Percentiles rank a stretch among this genome's conserved stretches.
Conservation (phyloP, 2,797 vertebrate species). For the Labeo calbasu region DNA sequence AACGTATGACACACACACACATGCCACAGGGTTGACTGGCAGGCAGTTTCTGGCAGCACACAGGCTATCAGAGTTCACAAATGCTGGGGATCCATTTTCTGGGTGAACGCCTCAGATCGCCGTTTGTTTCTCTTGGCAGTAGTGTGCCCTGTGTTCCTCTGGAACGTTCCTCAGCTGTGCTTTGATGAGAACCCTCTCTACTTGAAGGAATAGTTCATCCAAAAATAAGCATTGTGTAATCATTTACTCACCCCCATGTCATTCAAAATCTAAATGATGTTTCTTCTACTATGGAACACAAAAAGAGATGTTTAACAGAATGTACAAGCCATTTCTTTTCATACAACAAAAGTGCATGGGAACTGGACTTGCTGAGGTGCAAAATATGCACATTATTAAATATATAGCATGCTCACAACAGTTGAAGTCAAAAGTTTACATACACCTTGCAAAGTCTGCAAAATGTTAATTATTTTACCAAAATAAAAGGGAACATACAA, state of each 20-base stretch:
- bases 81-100: slow-evolving; percentile 69
- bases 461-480: too few relatives aligned
- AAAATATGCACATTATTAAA: too few relatives aligned
- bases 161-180: slow-evolving; percentile 58
- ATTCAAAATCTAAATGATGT: background rate
- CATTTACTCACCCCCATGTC: background rate
- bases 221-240: background rate
- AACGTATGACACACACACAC: slow-evolving; percentile 52
- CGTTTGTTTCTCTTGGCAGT: slow-evolving; percentile 76
- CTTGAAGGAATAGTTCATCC: slow-evolving; percentile 33
- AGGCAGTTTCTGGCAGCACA: slow-evolving; percentile 59
- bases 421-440: too few relatives aligned
- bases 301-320: background rate
- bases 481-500: too few relatives aligned
- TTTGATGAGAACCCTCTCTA: slow-evolving; percentile 61
- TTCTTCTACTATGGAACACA: background rate
- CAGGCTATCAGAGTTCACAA: slow-evolving; percentile 60
- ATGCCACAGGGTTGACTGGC: slow-evolving; percentile 50
- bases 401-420: too few relatives aligned
- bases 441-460: too few relatives aligned
- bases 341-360: background rate
- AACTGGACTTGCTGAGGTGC: background rate
- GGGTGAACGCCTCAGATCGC: slow-evolving; percentile 67
- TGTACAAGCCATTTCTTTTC: background rate
- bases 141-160: slow-evolving; percentile 59